Base-by-base conservation (phyloP, 2,888 invertebrate species). In the Agapostemon virescens region DNA sequence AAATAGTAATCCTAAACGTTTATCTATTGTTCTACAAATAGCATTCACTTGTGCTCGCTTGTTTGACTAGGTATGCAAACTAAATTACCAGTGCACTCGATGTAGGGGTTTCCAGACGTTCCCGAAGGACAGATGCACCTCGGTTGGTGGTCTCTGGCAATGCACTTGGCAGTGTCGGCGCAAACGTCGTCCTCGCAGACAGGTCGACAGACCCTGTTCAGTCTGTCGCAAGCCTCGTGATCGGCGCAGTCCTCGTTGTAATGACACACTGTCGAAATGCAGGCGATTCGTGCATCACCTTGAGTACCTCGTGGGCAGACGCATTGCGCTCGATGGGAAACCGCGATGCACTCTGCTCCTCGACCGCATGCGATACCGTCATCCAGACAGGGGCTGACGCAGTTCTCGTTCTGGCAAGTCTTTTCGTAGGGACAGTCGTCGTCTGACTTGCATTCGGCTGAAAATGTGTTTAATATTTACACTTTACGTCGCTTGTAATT, bases 191-290 rank as follows among this genome's bases (percentile, higher is more conserved):
- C 96, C 7, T 96, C 95, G 90, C 98, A 98, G 38, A 96, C 97
- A 0, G 96, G 96, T 87, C 96, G 94, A 89, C 98, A 98, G 0
- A 97, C 95, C 85, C 97, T 94, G 91, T 97, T 98, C 20, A 97
- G 93, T 79, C 97, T 94, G 90, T 97, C 97, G 92, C 98, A 98
- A 49, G 96, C 95, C 92, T 98, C 97, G 84, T 96, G 95, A 88
- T 96, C 96, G 45, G 96, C 96, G 87, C 98, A 98, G 90, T 98
- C 98, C 89, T 97, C 97, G 90, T 98, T 97, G 92, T 97, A 97
- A 89, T 97, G 97, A 87, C 98, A 98, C 61, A 96, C 95, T 13
- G 96, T 97, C 2, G 96, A 95, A 77, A 98, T 96, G 90, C 98
- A 98, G 30, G 97, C 96, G 5, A 96, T 93, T 81, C 95, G 94